Conservation (phyloP, 1,140 invertebrate genomes). For the Brachionus sp. region DNA sequence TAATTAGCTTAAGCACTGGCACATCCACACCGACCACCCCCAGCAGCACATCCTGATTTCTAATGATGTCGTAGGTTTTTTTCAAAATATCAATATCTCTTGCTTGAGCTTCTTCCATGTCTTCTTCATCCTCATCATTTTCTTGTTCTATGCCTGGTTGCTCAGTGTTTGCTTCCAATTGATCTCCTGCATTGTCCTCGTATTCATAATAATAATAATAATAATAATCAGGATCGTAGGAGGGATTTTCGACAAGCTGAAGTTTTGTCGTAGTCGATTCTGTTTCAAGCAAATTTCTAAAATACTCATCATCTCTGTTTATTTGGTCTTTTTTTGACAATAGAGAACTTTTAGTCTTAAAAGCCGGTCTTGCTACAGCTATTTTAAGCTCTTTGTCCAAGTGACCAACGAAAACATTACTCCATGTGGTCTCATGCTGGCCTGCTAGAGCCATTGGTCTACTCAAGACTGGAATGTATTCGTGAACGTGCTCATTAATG, state of each 20-base stretch:
- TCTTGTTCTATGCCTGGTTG: neutral
- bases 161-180: neutral
- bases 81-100: neutral
- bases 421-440: slow-evolving; percentile 41
- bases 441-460: slow-evolving; percentile 28
- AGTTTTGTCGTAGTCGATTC: neutral
- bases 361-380: slow-evolving; percentile 35
- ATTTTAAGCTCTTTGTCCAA: slow-evolving; percentile 46
- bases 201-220: neutral
- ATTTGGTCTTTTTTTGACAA: neutral
- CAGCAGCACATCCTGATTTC: neutral
- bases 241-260: neutral
- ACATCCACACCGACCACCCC: slow-evolving; percentile 45
- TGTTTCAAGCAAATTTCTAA: neutral
- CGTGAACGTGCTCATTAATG: slow-evolving; percentile 43
- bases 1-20: slow-evolving; percentile 27
- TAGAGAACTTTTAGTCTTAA: neutral
- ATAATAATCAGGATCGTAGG: neutral
- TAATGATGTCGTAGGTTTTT: neutral
- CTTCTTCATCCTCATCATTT: neutral
- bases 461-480: slow-evolving; percentile 46
- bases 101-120: neutral
- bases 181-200: neutral
- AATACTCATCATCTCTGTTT: neutral
- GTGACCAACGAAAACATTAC: slow-evolving; percentile 45